phyloP scores from a whole-genome alignment of 2,888 invertebrate species.

The Lymantria dispar region DNA sequence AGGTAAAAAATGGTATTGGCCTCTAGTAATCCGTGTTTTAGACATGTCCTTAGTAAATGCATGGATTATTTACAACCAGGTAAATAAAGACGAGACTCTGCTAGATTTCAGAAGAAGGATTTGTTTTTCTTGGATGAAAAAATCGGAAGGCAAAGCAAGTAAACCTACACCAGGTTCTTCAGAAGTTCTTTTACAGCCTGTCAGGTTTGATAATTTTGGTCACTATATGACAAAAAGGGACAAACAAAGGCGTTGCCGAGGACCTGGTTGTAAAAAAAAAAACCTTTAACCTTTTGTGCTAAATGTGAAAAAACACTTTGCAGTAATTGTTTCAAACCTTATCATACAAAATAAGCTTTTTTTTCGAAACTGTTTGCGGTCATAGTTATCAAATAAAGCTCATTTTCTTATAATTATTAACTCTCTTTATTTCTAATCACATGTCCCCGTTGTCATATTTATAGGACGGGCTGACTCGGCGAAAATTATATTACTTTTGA shows the following conservation, averaged over 20 bases:
- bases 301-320: neutral
- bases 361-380: too few species aligned
- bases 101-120: neutral
- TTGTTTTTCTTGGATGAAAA: too few species aligned
- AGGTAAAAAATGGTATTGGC: neutral
- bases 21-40: neutral
- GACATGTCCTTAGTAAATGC: conserved; percentile 1
- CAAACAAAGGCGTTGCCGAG: neutral
- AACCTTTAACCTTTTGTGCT: neutral
- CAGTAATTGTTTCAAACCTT: too few species aligned
- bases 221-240: too few species aligned
- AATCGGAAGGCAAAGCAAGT: neutral
- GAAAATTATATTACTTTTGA: neutral
- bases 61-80: neutral
- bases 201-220: neutral
- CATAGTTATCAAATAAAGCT: too few species aligned
- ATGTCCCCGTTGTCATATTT: neutral
- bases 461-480: neutral
- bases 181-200: neutral
- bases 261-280: neutral
- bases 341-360: too few species aligned
- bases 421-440: neutral
- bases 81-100: neutral
- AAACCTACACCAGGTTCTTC: neutral
- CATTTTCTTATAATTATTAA: neutral